phyloP scores from a whole-genome alignment of 2,797 vertebrate genomes.

The Margarornis squamiger region DNA sequence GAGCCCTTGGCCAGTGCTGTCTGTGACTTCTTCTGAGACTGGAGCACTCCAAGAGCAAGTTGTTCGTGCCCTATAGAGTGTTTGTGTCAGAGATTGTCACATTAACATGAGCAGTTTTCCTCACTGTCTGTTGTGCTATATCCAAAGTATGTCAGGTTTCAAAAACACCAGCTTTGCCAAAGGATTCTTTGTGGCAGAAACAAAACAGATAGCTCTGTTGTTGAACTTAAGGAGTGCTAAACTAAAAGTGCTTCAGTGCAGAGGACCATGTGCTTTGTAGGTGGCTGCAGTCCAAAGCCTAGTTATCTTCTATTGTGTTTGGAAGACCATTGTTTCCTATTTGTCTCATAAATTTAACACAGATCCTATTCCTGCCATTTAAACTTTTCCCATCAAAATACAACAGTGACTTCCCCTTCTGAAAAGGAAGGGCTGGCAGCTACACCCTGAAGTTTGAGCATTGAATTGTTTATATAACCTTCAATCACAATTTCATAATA shows the following conservation, averaged over 20 bases:
- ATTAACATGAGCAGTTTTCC: not conserved
- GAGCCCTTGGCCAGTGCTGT: not conserved
- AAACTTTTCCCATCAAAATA: conserved; percentile 59
- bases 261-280: not conserved
- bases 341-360: conserved; percentile 64
- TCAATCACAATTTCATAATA: conserved; percentile 51
- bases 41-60: not conserved
- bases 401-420: conserved; percentile 63
- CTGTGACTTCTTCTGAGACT: not conserved
- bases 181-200: not conserved
- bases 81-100: not conserved
- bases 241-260: not conserved
- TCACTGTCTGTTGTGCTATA: not conserved
- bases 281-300: conserved; percentile 36
- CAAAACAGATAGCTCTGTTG: not conserved
- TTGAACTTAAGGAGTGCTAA: not conserved
- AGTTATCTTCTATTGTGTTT: conserved; percentile 66
- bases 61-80: not conserved
- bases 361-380: conserved; percentile 64
- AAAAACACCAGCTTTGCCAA: not conserved
- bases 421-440: conserved; percentile 67
- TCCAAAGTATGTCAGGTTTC: not conserved
- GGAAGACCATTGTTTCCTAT: conserved; percentile 68
- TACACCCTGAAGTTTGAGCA: conserved; percentile 62
- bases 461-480: conserved; percentile 68